phyloP scores from a whole-genome alignment of 2,113 vertebrate genomes.

The Ailuropoda melanoleuca region DNA sequence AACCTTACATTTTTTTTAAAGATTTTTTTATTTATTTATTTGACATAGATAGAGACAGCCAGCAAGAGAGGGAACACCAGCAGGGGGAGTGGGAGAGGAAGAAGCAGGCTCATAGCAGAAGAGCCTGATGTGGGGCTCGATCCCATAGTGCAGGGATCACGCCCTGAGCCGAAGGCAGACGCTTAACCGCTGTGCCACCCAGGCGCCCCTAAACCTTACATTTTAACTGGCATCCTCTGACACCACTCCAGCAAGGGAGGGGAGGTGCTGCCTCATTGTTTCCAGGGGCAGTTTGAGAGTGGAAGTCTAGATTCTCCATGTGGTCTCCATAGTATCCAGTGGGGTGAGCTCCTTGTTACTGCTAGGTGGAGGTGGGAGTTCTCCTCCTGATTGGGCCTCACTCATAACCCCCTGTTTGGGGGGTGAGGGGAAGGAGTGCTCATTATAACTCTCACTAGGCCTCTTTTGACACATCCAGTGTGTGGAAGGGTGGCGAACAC shows the following conservation, averaged over 20 bases:
- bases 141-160: no score
- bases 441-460: not conserved
- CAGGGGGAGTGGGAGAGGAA: no score
- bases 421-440: not conserved
- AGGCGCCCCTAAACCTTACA: not conserved
- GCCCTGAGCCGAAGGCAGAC: no score
- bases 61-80: no score
- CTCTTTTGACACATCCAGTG: not conserved
- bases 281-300: fast-evolving
- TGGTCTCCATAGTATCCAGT: not conserved
- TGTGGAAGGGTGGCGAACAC: not conserved
- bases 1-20: no score
- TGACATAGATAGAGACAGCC: no score
- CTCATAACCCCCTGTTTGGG: fast-evolving
- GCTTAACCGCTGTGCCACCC: no score
- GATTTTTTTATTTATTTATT: no score
- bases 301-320: not conserved
- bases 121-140: no score
- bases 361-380: not conserved
- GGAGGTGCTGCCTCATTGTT: not conserved
- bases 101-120: no score
- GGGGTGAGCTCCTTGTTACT: not conserved
- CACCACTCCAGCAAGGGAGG: not conserved
- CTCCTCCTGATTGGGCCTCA: not conserved
- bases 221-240: not conserved